These are phyloP conservation scores for Anabacerthia variegaticeps DNA, from an alignment of 2,797 vertebrate genomes.

Conservation along the genomic window DNA sequence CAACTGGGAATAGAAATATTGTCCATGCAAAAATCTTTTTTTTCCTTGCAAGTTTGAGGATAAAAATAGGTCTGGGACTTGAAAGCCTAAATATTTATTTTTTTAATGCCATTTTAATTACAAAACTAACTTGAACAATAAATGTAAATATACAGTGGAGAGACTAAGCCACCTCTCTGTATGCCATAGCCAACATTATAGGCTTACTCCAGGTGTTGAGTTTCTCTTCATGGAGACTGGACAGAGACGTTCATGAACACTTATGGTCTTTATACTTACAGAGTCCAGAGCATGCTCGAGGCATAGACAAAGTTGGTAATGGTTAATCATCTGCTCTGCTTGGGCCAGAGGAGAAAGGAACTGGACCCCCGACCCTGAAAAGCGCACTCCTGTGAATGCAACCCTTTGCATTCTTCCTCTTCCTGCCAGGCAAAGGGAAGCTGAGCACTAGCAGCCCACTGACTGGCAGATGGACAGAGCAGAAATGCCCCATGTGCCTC, in stretches of 20 bases:
- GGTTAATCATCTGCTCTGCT: background rate
- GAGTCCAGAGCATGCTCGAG: background rate
- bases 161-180: background rate
- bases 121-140: background rate
- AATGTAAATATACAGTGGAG: background rate
- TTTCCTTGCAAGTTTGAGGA: background rate
- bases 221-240: background rate
- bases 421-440: background rate
- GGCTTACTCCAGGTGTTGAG: background rate
- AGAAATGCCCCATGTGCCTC: background rate
- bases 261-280: background rate
- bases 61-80: background rate
- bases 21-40: background rate
- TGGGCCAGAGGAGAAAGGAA: background rate
- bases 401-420: background rate
- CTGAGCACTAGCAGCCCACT: background rate
- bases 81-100: background rate
- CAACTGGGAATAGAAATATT: background rate
- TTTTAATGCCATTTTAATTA: background rate
- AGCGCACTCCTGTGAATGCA: background rate
- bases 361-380: background rate
- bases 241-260: background rate
- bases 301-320: background rate
- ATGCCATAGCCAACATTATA: background rate
- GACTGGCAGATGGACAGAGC: background rate